phyloP scores from a whole-genome alignment of 1,140 invertebrate species.

The Argopecten irradians region DNA sequence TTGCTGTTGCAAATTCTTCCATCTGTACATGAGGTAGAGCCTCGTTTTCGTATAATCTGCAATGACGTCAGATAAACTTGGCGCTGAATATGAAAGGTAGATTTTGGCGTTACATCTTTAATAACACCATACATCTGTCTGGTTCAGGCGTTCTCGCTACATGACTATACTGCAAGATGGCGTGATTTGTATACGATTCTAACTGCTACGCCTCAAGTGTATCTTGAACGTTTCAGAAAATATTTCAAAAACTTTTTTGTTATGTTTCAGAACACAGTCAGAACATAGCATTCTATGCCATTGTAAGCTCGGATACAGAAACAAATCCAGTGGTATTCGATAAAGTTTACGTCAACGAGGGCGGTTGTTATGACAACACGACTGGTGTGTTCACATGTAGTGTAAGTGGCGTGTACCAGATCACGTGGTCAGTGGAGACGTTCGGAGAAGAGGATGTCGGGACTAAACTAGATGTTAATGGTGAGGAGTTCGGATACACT shows the following conservation, averaged over 20 bases:
- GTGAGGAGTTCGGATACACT: not conserved
- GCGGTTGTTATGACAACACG: slow-evolving; percentile 7
- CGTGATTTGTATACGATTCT: no score
- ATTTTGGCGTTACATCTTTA: no score
- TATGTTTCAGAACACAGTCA: not conserved
- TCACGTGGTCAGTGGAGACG: slow-evolving; percentile 26
- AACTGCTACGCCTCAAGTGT: no score
- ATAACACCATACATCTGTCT: no score
- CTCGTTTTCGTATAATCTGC: no score
- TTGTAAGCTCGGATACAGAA: not conserved
- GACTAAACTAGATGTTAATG: not conserved
- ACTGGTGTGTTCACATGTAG: not conserved
- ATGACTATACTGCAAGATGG: no score
- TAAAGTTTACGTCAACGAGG: not conserved
- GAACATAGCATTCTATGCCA: not conserved
- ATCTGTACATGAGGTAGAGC: no score
- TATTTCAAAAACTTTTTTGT: not conserved
- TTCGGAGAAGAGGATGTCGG: slow-evolving; percentile 21
- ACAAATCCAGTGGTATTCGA: slow-evolving; percentile 31
- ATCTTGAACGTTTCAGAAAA: no score
- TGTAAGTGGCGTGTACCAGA: not conserved
- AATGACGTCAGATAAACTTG: no score
- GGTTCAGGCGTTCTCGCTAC: no score
- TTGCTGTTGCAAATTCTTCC: no score
- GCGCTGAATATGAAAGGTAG: no score